These are phyloP conservation scores for Atherinomorus stipes DNA, from an alignment of 2,113 vertebrate species.

Conservation along the genomic window DNA sequence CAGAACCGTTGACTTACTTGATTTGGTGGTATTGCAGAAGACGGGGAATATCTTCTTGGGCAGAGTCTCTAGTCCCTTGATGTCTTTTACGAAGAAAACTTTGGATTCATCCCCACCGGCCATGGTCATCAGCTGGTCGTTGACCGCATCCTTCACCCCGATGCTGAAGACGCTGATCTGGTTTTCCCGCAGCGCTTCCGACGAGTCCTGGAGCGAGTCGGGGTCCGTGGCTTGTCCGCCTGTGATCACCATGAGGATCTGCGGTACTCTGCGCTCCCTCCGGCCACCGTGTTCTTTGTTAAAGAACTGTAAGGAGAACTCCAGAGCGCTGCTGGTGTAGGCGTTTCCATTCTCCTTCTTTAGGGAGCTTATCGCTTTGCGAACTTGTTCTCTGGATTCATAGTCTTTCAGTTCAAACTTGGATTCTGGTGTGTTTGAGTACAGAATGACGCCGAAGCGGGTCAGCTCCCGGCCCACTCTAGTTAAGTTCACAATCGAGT, in stretches of 20 bases:
- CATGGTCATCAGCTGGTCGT: conserved; percentile 69
- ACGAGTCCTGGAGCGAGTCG: background rate
- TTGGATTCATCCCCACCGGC: conserved; percentile 48
- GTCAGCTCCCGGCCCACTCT: conserved; percentile 66
- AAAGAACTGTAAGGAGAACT: conserved; percentile 70
- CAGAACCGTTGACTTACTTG: conserved; percentile 64
- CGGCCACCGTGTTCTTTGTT: conserved; percentile 61
- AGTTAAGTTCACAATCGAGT: conserved; percentile 74
- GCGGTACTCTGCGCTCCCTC: conserved; percentile 36
- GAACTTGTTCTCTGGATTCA: conserved; percentile 53
- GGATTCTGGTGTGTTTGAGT: background rate
- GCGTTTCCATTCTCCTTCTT: background rate
- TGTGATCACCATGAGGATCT: conserved; percentile 81
- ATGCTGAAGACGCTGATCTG: conserved; percentile 73
- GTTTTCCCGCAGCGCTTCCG: conserved; percentile 49
- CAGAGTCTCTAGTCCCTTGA: conserved; percentile 57
- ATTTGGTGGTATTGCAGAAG: conserved; percentile 73
- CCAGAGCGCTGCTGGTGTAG: conserved; percentile 74
- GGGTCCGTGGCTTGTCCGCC: conserved; percentile 71
- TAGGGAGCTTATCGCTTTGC: conserved; percentile 58
- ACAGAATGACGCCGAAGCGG: conserved; percentile 70
- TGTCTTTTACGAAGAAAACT: conserved; percentile 73
- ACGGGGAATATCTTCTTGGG: conserved; percentile 62
- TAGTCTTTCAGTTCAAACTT: conserved; percentile 59
- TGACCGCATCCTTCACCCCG: conserved; percentile 60